Evolutionary conservation across 2,113 vertebrate species (phyloP), one percentile per base, ranked within the genome.

Genomic region (Oenanthe oenanthe): DNA sequence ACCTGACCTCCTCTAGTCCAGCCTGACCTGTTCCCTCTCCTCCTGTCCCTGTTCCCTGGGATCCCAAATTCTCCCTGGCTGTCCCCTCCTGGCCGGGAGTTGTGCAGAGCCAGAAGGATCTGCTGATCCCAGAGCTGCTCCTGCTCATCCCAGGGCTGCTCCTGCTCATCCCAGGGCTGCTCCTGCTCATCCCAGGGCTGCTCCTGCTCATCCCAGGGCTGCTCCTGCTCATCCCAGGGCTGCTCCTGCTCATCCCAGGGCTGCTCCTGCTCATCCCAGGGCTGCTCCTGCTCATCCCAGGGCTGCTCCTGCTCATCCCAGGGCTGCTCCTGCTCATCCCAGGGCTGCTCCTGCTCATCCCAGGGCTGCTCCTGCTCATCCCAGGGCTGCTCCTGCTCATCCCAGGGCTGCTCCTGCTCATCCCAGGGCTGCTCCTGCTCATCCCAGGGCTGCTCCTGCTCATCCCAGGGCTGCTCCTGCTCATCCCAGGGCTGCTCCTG

Each of bases 1-100:
- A 1, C 1, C 47, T 3, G 1, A 24, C 12, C 32, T 38, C 0
- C 21, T 25, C 25, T 17, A 20, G 16, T 8, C 8, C 56, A 47
- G 7, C 28, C 16, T 14, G 57, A 3, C n/a, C 34, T 36, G 34
- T 8, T 36, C 34, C 34, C 34, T 36, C 34, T 36, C 34, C 34
- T 36, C 34, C 34, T 36, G 34, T 36, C 34, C 34, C 31, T 0
- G 5, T 42, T 79, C 48, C 57, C 42, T 48, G 31, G 53, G 6
- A 60, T 3, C 36, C 53, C 4, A 1, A 58, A 18, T 6, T 4
- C 36, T 32, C n/a, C 25, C 2, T 1, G 11, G 21, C 26, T 77
- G 63, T 25, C 8, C 47, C 24, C 25, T 79, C 66, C 50, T 65
- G n/a, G 0, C 65, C 78, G 57, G 34, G 43, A 22, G 1, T 1